Percentiles rank a stretch among this genome's conserved stretches.
Evolutionary conservation across 2,888 invertebrate genomes (phyloP).

Genomic region (Auanema sp.): DNA sequence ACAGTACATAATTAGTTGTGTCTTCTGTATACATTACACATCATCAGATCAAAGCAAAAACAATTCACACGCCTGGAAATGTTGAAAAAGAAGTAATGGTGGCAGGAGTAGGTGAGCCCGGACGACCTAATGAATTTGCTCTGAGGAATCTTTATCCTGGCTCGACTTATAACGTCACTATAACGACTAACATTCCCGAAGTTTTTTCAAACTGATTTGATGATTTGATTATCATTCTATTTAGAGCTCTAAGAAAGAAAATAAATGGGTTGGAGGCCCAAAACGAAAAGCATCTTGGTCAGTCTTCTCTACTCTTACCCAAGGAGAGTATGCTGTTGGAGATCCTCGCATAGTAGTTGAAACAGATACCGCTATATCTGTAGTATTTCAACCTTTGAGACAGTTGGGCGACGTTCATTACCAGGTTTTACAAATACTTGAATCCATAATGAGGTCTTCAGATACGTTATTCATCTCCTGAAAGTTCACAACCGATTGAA

Average conservation of each 20-base stretch:
- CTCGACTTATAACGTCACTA: constrained; percentile 46
- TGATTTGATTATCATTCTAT: neutral
- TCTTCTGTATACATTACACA: too few species aligned
- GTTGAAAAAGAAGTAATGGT: constrained; percentile 45
- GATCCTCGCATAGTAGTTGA: constrained; percentile 49
- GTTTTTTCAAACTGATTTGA: neutral
- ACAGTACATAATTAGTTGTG: too few species aligned
- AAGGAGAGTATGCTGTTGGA: constrained; percentile 31
- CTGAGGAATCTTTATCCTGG: constrained; percentile 41
- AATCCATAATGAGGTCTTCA: neutral
- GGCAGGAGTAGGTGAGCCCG: constrained; percentile 35
- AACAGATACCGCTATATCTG: constrained; percentile 47
- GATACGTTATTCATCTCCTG: neutral
- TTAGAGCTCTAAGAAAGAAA: neutral
- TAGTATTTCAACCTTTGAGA: constrained; percentile 50
- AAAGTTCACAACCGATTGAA: too few species aligned
- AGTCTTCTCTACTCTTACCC: constrained; percentile 47
- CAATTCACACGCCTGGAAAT: constrained; percentile 37
- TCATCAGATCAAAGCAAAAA: constrained; percentile 48
- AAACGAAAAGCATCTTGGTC: constrained; percentile 43
- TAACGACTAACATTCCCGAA: constrained; percentile 26
- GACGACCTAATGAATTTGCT: constrained; percentile 30
- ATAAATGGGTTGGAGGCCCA: constrained; percentile 9
- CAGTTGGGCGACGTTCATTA: constrained; percentile 34
- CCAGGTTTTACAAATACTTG: constrained; percentile 28